Base-by-base conservation (phyloP, 2,888 invertebrate species). In the Acanthosepion esculentum region DNA sequence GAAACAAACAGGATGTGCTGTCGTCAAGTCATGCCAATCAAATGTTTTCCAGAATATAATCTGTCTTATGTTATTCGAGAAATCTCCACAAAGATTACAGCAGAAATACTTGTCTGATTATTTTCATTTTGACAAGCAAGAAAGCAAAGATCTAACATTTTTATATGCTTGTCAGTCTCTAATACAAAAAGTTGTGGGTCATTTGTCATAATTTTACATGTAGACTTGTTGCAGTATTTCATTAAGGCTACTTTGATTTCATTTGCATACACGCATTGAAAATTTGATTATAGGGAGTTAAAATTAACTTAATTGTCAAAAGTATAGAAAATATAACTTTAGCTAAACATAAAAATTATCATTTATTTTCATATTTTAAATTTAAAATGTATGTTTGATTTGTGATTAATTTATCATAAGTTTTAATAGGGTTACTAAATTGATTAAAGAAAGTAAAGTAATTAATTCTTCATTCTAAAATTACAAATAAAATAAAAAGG, bases 51-150 rank as follows among this genome's bases (percentile, higher is more conserved):
- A 78, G 78, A 78, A 78, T 33, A 78, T 78, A 78, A 78, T 78
- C 78, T 78, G 78, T 78, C 78, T 78, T 78, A n/a, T 78, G 78
- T 78, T 78, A 78, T 78, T 78, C 78, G 78, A 78, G 78, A 78
- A n/a, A 78, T 78, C 33, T 15, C n/a, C n/a, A n/a, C n/a, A 78
- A 78, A 78, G 78, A 78, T 78, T 78, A 78, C n/a, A 18, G 10
- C 10, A 78, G n/a, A 78, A 78, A 15, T 78, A 78, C 33, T 78
- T 78, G n/a, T 78, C n/a, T 78, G 78, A 78, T 78, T n/a, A 78
- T 78, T 78, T 78, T 78, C 78, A n/a, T n/a, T 78, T 78, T 78
- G 78, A 78, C 78, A 78, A 78, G 78, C 78, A 78, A 78, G 15
- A 78, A 78, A 78, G 78, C 33, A 78, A 78, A 78, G n/a, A 78